Evolutionary conservation across 2,113 vertebrate genomes (phyloP).

Genomic region (Melanerpes formicivorus): DNA sequence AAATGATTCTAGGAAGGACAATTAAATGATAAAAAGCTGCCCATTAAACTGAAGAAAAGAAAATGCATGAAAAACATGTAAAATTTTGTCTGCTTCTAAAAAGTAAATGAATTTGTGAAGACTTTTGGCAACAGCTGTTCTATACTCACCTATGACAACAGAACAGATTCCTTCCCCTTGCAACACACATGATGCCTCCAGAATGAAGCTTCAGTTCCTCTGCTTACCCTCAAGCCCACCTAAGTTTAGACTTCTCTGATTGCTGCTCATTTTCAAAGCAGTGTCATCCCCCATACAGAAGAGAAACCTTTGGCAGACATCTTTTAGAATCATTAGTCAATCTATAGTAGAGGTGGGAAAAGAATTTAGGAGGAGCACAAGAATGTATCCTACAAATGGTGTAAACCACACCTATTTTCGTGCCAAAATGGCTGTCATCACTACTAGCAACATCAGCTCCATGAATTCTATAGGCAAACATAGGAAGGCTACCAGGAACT

Average conservation of each 20-base stretch:
- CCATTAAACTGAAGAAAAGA: background rate
- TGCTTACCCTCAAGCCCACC: background rate
- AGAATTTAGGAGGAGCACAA: background rate
- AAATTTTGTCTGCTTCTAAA: background rate
- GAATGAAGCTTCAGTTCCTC: background rate
- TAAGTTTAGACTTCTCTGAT: background rate
- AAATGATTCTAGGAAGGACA: too few relatives aligned
- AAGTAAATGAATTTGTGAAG: background rate
- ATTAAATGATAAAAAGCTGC: background rate
- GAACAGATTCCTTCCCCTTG: background rate
- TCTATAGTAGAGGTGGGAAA: background rate
- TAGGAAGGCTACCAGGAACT: background rate
- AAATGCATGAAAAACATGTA: background rate
- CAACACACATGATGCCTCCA: background rate
- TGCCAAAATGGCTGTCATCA: background rate
- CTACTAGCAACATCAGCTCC: background rate
- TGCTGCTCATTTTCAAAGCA: background rate
- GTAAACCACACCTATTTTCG: background rate
- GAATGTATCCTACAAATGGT: fast-evolving
- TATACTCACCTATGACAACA: background rate
- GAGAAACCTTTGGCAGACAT: background rate
- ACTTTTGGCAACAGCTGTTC: background rate
- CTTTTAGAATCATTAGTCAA: background rate
- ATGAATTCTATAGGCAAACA: background rate
- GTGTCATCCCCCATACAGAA: background rate